Evolutionary conservation across 2,888 invertebrate species (phyloP), one percentile per base, ranked within the genome.

Genomic region (Mesochorus sp.): DNA sequence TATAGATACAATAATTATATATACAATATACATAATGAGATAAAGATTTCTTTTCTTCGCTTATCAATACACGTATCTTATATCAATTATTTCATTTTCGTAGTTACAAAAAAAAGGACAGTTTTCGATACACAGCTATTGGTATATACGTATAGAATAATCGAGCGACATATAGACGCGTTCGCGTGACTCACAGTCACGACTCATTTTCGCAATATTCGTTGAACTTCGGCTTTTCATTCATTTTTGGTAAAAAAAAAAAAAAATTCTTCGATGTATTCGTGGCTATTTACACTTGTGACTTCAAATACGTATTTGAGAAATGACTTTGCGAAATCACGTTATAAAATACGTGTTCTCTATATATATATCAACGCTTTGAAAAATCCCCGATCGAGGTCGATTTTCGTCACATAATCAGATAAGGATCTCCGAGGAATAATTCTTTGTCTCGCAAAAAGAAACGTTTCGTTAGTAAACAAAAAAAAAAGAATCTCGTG

Each of bases 1-100:
- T 68, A 67, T 42, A 70, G 70, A 74, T 79, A 81, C 82, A 84
- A 73, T 53, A 75, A 71, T 70, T 57, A 26, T 73, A 77, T 80
- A 67, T 77, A 76, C 73, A 80, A 72, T 74, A 57, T 71, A 66
- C 62, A 67, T 71, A 57, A 51, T 78, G 34, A 68, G 70, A 80
- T 59, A 68, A 42, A 64, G 34, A 28, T 72, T 64, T 47, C 10
- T 28, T 68, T 51, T 39, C 28, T 14, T 49, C 39, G 12, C 12
- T 47, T 47, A 37, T 49, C 47, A 24, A n/a, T n/a, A n/a, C n/a
- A n/a, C n/a, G n/a, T n/a, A n/a, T n/a, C 31, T 49, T 37, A 66
- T 76, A 73, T 64, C 62, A 53, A 53, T 66, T 73, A 80, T 70
- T 74, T 74, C 73, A 71, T 74, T 37, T 68, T 71, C 71, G 53